Evolutionary conservation across 2,113 vertebrate genomes (phyloP), one percentile per base, ranked within the genome.

Genomic region (Thomomys bottae): DNA sequence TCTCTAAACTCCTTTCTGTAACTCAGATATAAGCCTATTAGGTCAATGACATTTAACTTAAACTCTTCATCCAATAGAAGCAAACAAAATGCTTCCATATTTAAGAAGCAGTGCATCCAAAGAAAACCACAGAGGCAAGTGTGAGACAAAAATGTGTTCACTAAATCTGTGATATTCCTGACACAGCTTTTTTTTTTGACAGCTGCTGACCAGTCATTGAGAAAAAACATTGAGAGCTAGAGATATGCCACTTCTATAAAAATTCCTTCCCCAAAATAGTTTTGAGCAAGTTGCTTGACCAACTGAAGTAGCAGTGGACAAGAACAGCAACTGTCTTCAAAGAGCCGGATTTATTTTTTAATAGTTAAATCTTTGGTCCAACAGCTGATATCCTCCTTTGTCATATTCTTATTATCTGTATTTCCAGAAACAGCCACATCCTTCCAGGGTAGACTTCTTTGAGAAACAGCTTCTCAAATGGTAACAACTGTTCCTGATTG

Each of bases 191-290:
- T 94, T 95, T 10, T 15, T 24, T 77, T 88, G 96, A 92, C 97
- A 97, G 94, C 96, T 98, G 97, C 89, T 94, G 70, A 10, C 82
- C 93, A 91, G 89, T 96, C 94, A 97, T 96, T 96, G 95, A 97
- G 88, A 88, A 95, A 95, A 96, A 96, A 97, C 68, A 42, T 72
- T 90, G 94, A 89, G 54, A 88, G 40, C 88, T 94, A 71, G 96
- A 96, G 95, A 94, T 86, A 92, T 40, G 95, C 88, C 81, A 95
- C 38, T 93, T 96, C 95, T 73, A 76, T 96, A 94, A 88, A 97
- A 96, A 97, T 97, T 96, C 95, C 92, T 97, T 98, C 98, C 98
- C 96, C 76, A 96, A 97, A 98, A 98, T 98, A 98, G 91, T 80
- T 70, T 24, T 87, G 77, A 95, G 95, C 72, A 95, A 93, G 96